Conservation (phyloP, 35 echinoderm and acorn worm species). For the Ophiothrix spiculata region DNA sequence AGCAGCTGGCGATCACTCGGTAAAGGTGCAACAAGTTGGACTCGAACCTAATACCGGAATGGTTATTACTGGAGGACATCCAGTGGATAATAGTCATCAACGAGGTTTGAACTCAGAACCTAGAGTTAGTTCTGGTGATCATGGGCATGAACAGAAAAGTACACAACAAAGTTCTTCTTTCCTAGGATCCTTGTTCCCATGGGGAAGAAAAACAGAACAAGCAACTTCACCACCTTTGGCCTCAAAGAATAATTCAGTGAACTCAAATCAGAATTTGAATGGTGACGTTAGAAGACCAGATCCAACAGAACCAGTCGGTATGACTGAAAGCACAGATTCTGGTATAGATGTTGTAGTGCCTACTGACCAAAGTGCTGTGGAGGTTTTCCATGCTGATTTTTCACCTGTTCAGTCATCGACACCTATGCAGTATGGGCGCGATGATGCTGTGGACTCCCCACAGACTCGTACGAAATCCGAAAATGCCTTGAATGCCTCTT, state of each 20-base stretch:
- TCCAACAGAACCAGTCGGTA: not conserved
- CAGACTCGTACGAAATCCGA: not conserved
- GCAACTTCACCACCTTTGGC: not conserved
- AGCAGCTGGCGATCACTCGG: conserved; percentile 32
- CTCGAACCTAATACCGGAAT: conserved; percentile 11
- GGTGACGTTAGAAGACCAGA: not conserved
- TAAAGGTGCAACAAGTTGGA: conserved; percentile 18
- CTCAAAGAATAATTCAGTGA: not conserved
- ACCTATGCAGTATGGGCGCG: conserved; percentile 23
- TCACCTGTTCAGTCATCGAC: conserved; percentile 28
- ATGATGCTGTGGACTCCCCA: not conserved
- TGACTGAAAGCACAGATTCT: conserved; percentile 30
- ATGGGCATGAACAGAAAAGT: conserved; percentile 17
- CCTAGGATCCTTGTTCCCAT: conserved; percentile 66
- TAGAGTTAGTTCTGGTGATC: not conserved
- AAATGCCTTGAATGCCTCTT: not conserved
- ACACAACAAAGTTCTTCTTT: conserved; percentile 33
- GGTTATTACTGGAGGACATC: conserved; percentile 1
- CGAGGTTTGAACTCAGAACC: not conserved
- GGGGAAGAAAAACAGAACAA: conserved; percentile 31
- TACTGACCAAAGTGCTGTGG: not conserved
- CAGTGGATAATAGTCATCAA: not conserved
- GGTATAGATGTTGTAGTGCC: conserved; percentile 22
- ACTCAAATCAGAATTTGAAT: not conserved
- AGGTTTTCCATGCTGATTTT: conserved; percentile 47